Evolutionary conservation across 2,797 vertebrate species (phyloP).

Genomic region (Streptopelia turtur): DNA sequence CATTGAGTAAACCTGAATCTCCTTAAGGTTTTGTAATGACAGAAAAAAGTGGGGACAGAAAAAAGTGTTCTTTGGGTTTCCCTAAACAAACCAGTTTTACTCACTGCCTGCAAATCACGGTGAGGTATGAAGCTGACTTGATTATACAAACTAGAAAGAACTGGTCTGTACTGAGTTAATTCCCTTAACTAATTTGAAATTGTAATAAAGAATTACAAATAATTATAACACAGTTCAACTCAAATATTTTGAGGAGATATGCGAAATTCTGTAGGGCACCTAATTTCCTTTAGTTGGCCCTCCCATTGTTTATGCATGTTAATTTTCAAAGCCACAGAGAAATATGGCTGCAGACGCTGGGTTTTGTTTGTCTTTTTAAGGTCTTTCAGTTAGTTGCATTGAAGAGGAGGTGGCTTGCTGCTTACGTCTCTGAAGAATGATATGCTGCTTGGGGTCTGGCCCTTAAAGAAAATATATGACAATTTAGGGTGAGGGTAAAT

Average conservation of each 20-base stretch:
- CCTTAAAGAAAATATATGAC: neutral
- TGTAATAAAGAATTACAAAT: neutral
- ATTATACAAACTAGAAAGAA: neutral
- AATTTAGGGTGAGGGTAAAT: neutral
- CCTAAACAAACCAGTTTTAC: neutral
- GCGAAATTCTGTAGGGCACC: neutral
- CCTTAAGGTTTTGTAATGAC: neutral
- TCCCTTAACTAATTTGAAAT: neutral
- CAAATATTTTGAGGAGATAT: neutral
- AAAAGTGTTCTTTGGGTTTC: neutral
- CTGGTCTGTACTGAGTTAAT: neutral
- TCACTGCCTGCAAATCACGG: neutral
- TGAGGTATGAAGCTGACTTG: neutral
- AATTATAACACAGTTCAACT: neutral
- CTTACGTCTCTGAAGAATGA: neutral
- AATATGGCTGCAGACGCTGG: neutral
- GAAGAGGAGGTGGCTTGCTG: neutral
- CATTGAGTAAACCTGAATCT: neutral
- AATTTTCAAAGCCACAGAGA: neutral
- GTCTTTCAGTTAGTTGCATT: neutral
- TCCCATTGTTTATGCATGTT: neutral
- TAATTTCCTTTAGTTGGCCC: neutral
- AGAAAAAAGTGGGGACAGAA: rapidly evolving
- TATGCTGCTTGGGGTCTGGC: neutral
- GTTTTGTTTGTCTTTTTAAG: neutral